Base-by-base conservation (phyloP, 2,888 invertebrate genomes). In the Peribatodes rhomboidaria region DNA sequence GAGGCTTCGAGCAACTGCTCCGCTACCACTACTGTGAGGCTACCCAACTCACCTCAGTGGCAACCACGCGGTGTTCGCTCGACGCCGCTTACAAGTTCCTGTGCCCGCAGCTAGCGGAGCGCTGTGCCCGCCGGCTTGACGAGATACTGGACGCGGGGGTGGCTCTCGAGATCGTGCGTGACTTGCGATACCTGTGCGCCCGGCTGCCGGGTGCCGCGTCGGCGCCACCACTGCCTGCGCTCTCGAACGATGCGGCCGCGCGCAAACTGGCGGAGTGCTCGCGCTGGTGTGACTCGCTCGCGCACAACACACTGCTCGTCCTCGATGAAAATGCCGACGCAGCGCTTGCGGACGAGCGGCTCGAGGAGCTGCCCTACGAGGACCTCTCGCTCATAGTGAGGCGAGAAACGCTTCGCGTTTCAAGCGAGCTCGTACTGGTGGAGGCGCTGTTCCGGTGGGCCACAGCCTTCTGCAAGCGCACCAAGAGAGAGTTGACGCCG, bases 11-110 rank as follows among this genome's bases (percentile, higher is more conserved):
- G 78, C 94, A 95, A 77, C 87, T 96, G 2, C 89, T 96, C 53
- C 90, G 96, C 70, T 95, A 94, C 81, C 91, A 96, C 70, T 95
- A 96, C 81, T 94, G 94, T 54, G 95, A 95, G 69, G 94, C 94
- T 2, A 94, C 95, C 11, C 89, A 94, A 54, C 92, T 96, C 50
- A 94, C 94, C 71, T 94, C 95, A 0, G 94, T 95, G 10, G 90
- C 90, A 13, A 95, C 95, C 0, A 96, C 96, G 7, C 91, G 97
- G 22, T 94, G 95, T 41, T 94, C 97, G 0, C 94, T 97, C 27
- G 95, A 96, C 70, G 96, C 96, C 1, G 96, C 97, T 20, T 95
- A 96, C 80, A 96, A 96, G 78, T 96, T 97, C 80, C 90, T 96
- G 49, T 96, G 97, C 74, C 94, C 95, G 7, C 95, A 95, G 18